Percentiles rank a stretch among this genome's conserved stretches.
Evolutionary conservation across 2,888 invertebrate genomes (phyloP).

Genomic region (Capitulum mitella): DNA sequence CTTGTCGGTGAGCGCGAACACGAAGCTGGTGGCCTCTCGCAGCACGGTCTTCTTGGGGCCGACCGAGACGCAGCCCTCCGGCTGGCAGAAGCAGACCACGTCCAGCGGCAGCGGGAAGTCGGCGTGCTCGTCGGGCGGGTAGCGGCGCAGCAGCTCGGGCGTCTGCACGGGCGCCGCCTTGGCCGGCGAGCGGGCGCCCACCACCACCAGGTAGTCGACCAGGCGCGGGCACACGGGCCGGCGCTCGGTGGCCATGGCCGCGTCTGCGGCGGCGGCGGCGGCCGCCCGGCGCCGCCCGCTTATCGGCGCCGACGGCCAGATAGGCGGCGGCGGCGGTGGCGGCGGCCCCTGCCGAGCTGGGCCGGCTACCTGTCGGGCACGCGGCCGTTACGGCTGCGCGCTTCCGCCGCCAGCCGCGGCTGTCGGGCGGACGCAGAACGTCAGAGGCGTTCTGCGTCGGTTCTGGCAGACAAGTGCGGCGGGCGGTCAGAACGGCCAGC

Average conservation of each 20-base stretch:
- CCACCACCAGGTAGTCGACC: constrained; percentile 90
- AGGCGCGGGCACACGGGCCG: constrained; percentile 52
- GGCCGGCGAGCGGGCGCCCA: constrained; percentile 72
- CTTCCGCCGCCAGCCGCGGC: no score
- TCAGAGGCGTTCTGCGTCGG: no score
- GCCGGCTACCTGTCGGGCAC: no score
- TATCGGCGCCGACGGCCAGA: no score
- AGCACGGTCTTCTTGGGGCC: constrained; percentile 75
- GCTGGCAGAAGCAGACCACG: constrained; percentile 99
- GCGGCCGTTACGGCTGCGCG: no score
- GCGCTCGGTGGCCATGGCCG: constrained; percentile 31
- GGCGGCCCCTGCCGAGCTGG: no score
- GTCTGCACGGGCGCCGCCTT: constrained; percentile 56
- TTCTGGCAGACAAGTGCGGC: no score
- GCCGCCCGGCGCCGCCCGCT: not conserved
- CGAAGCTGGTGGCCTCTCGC: constrained; percentile 91
- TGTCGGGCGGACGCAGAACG: no score
- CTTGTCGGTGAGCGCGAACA: constrained; percentile 96
- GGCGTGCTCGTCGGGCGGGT: constrained; percentile 88
- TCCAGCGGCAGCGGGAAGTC: constrained; percentile 96
- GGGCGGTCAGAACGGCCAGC: no score
- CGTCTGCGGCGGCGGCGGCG: no score
- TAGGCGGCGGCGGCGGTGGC: no score
- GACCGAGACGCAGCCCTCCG: constrained; percentile 86
- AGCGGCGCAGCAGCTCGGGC: constrained; percentile 89